Evolutionary conservation across 2,113 vertebrate genomes (phyloP), one percentile per base, ranked within the genome.

Genomic region (Butastur rufipennis): DNA sequence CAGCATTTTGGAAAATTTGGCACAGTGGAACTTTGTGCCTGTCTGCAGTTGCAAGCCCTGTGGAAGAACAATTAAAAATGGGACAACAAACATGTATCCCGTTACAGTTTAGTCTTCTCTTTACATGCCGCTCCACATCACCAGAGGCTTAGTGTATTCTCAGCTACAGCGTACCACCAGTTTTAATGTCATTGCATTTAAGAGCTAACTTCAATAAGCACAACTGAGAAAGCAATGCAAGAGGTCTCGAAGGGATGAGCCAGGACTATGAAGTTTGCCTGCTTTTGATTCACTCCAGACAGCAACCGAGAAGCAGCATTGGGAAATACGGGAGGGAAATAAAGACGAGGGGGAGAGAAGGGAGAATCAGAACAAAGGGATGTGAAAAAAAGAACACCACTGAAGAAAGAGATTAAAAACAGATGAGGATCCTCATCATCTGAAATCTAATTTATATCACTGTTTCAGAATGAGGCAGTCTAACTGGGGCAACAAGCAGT

Each of bases 381-480:
- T 43, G 53, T 62, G 85, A 90, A 96, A 95, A 85, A 87, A 88
- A 43, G n/a, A 93, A 32, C 43, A 88, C 55, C 52, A 78, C 71
- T 29, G 68, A 93, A 74, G 86, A 72, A 8, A 58, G 68, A 92
- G 88, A 98, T 95, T 81, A 80, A 97, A 97, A 93, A 71, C 82
- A 97, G 91, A 97, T 77, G 93, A 97, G 85, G 68, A 77, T 80
- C 67, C 82, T 97, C 77, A 97, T 84, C 9, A 97, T 94, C 70
- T 96, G 78, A 95, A 98, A 95, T 94, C 86, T 96, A 97, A 97
- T 97, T 96, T 86, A 90, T 89, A 82, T 94, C 85, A 88, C 20
- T 79, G 72, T 88, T 97, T 93, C 95, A 92, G 93, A 97, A 97
- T 77, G 88, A 96, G 80, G 61, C 86, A 96, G 88, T 95, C 95